phyloP scores from a whole-genome alignment of 2,797 vertebrate genomes.

The Melanogrammus aeglefinus region DNA sequence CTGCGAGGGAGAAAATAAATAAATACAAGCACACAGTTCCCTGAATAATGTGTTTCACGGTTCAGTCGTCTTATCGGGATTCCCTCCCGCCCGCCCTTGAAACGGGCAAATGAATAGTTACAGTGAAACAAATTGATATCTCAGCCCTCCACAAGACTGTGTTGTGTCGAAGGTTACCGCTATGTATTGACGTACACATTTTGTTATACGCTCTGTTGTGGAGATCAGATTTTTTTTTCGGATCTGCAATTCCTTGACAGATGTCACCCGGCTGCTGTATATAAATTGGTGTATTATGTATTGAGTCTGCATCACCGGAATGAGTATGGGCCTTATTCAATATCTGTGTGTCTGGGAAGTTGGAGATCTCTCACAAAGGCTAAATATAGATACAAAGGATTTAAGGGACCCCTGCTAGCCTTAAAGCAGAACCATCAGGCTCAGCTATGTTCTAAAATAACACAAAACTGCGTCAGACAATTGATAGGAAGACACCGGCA shows the following conservation, averaged over 20 bases:
- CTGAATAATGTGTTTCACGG: slow-evolving; percentile 88
- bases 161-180: slow-evolving; percentile 65
- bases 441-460: too few relatives aligned
- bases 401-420: not conserved
- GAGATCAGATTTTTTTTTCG: slow-evolving; percentile 40
- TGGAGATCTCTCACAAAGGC: not conserved
- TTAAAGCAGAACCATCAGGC: not conserved
- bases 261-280: slow-evolving; percentile 12
- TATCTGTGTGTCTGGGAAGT: not conserved
- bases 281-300: not conserved
- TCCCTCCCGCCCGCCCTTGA: slow-evolving; percentile 83
- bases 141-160: slow-evolving; percentile 76
- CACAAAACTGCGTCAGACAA: too few relatives aligned
- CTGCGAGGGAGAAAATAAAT: slow-evolving; percentile 52
- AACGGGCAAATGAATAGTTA: slow-evolving; percentile 93
- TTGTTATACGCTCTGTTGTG: slow-evolving; percentile 47
- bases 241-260: slow-evolving; percentile 1
- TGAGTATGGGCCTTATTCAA: not conserved
- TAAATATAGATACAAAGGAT: not conserved
- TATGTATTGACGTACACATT: slow-evolving; percentile 58
- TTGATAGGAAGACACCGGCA: too few relatives aligned
- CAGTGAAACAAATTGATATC: slow-evolving; percentile 90
- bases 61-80: slow-evolving; percentile 85
- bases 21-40: slow-evolving; percentile 66
- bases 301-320: not conserved